Base-by-base conservation (phyloP, 2,113 vertebrate species). In the Apeltes quadracus region DNA sequence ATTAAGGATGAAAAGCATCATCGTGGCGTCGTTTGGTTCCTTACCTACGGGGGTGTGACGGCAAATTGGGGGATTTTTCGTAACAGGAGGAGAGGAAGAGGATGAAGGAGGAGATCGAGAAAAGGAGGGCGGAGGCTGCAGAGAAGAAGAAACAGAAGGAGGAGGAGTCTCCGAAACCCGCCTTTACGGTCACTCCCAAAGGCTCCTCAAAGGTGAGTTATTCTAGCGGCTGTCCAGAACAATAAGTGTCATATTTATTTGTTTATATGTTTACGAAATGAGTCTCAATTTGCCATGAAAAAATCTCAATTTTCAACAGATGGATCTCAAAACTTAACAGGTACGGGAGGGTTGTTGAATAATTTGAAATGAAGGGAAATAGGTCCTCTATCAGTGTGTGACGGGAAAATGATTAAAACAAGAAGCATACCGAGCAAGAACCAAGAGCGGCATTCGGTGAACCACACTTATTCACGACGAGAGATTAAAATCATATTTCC, bases 31-130 rank as follows among this genome's bases (percentile, higher is more conserved):
- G 11, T 50, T 50, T 51, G 22, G n/a, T 51, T 51, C n/a, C 7
- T 12, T n/a, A 51, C 22, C 5, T 2, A 23, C 32, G 7, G 13
- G 48, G 13, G 48, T 22, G 48, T 51, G 14, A 62, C 20, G 18
- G n/a, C 6, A 23, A 36, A n/a, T 0, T 66, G 38, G 34, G 36
- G 0, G 29, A n/a, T 32, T 63, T 61, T 66, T 75, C 20, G 16
- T 82, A 54, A 74, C 84, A 99, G 98, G 97, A 98, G 89, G 98
- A 99, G 82, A 98, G 95, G 90, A 97, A 92, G 88, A 96, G 91
- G 82, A 94, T 98, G 95, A 99, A 94, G 80, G 97, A 97, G 82
- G 98, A 98, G 85, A 99, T 98, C 3, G 98, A 99, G 87, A 95
- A 92, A 85, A 96, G 98, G 90, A 93, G 98, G 78, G 96, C 96